Base-by-base conservation (phyloP, 2,888 invertebrate species). In the Iphiclides podalirius region DNA sequence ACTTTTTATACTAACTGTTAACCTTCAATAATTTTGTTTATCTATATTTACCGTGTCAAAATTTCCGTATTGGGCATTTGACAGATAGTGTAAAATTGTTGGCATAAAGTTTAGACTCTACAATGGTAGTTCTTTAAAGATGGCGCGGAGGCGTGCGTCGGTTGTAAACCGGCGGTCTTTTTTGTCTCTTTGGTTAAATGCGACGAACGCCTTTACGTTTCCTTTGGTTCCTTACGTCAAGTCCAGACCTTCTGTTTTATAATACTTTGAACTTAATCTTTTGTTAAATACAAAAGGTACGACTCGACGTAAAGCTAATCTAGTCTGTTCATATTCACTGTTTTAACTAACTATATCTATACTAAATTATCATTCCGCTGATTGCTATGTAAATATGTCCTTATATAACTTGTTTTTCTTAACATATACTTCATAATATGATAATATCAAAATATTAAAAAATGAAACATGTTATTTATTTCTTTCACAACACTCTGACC, bases 301-400 rank as follows among this genome's bases (percentile, higher is more conserved):
- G 74, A 62, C 77, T 80, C 73, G 73, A 71, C 76, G 79, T 75
- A 71, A 81, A 84, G 81, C 83, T 86, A 82, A 81, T 87, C 87
- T 87, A 87, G 87, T 87, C 87, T 85, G 62, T 77, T 74, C 71
- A 60, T 60, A 49, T 57, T 57, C 48, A 44, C 16, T 36, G 15
- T n/a, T 35, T 14, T n/a, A 8, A 11, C 31, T 8, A 11, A 20
- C 20, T 20, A 20, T 6, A 6, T 20, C 20, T 20, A 20, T 20
- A 20, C 20, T 6, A 20, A 20, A 4, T 41, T 37, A n/a, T n/a
- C n/a, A n/a, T n/a, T n/a, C n/a, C n/a, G n/a, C n/a, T 8, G 4
- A n/a, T 35, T 45, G 26, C 37, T 46, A 14, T 52, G 51, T 52
- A 52, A 52, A 52, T 52, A 52, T 8, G 7, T 20, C 17, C 9